Percentiles rank a stretch among this genome's conserved stretches.
Conservation (phyloP, 2,797 vertebrate species). For the Propithecus deckenii region DNA sequence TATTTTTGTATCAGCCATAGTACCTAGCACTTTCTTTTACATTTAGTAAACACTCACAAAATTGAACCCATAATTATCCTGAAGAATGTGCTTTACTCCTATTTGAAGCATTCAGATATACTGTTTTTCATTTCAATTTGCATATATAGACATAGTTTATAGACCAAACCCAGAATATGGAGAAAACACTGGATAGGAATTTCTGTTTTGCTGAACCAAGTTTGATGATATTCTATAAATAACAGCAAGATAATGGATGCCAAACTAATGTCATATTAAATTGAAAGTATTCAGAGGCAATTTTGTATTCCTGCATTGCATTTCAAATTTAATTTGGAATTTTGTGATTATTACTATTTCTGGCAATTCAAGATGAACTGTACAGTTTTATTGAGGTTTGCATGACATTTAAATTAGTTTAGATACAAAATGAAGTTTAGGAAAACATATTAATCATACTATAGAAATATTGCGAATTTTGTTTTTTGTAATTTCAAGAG, state of each 20-base stretch:
- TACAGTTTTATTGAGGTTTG: conserved; percentile 45
- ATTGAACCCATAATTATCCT: neutral
- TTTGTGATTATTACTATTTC: conserved; percentile 58
- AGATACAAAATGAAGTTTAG: conserved; percentile 34
- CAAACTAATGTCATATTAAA: conserved; percentile 73
- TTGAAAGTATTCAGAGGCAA: conserved; percentile 67
- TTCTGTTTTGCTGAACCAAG: conserved; percentile 32
- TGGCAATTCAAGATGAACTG: conserved; percentile 62
- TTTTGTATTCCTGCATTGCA: conserved; percentile 41
- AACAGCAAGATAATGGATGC: conserved; percentile 46
- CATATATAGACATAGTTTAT: neutral
- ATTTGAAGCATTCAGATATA: neutral
- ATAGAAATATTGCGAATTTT: conserved; percentile 7
- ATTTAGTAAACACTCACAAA: neutral
- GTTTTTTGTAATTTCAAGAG: conserved; percentile 10
- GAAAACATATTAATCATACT: neutral
- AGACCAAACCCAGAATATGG: neutral
- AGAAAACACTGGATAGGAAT: neutral
- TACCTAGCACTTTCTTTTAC: neutral
- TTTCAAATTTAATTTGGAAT: conserved; percentile 79
- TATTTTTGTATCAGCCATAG: neutral
- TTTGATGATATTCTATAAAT: conserved; percentile 66
- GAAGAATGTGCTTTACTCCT: neutral
- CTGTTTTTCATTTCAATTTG: conserved; percentile 45
- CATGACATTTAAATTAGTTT: conserved; percentile 52